These are phyloP conservation scores for Chaetogeoica ovagalla DNA, from an alignment of 2,888 invertebrate species.

Conservation along the genomic window DNA sequence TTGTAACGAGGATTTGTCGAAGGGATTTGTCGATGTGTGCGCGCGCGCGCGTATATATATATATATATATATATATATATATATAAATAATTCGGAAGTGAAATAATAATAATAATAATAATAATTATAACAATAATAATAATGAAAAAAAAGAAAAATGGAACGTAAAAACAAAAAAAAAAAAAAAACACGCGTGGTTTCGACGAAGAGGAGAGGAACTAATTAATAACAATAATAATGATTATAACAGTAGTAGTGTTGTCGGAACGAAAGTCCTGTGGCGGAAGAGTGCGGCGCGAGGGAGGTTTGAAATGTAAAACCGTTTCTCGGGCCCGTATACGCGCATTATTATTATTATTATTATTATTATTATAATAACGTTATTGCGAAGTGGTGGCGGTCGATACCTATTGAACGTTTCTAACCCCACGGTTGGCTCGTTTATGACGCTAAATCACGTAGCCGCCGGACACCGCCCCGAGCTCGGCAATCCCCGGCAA, in stretches of 20 bases:
- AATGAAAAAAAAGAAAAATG: neutral
- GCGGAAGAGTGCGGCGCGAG: neutral
- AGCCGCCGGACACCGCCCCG: conserved; percentile 17
- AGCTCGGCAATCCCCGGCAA: conserved; percentile 19
- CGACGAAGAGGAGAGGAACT: too few species aligned
- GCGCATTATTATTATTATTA: conserved; percentile 10
- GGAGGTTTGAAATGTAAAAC: neutral
- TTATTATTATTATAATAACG: too few species aligned
- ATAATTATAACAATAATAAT: too few species aligned
- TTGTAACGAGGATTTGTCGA: too few species aligned
- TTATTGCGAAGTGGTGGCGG: conserved; percentile 27
- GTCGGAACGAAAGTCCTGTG: too few species aligned
- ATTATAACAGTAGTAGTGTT: too few species aligned
- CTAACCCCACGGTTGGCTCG: neutral
- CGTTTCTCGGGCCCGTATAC: neutral
- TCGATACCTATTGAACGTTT: conserved; percentile 8
- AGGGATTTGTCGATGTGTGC: neutral
- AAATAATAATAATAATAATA: too few species aligned
- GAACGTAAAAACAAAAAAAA: too few species aligned
- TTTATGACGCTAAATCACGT: conserved; percentile 46
- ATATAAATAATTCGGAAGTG: too few species aligned
- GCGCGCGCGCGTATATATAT: neutral
- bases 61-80: neutral
- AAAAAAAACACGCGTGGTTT: too few species aligned
- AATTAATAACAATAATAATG: too few species aligned